These are phyloP conservation scores for Crambe crambe DNA, from an alignment of 37 sponge, comb jelly and placozoan genomes.

Conservation along the genomic window DNA sequence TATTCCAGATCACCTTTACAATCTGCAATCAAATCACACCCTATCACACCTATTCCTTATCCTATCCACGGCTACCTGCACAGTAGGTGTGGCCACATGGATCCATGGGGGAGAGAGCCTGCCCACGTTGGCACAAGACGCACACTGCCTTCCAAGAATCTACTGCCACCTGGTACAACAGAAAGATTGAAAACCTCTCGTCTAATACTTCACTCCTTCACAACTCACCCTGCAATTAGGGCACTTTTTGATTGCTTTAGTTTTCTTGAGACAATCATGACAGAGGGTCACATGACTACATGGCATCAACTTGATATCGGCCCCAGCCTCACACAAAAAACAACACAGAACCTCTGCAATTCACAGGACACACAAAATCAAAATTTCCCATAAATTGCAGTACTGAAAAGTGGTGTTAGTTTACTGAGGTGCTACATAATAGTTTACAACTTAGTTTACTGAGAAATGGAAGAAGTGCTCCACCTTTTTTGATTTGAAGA, in stretches of 20 bases:
- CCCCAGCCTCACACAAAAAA: constrained; percentile 56
- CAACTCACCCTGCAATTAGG: constrained; percentile 62
- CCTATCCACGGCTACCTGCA: background rate
- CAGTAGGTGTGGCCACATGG: constrained; percentile 26
- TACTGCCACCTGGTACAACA: background rate
- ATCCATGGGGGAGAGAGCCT: background rate
- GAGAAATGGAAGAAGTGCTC: too few relatives aligned
- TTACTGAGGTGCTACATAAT: too few relatives aligned
- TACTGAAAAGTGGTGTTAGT: background rate
- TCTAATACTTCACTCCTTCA: background rate
- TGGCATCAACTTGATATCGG: constrained; percentile 47
- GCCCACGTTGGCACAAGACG: constrained; percentile 8
- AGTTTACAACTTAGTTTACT: too few relatives aligned
- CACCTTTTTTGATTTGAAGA: too few relatives aligned
- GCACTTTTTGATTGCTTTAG: constrained; percentile 72
- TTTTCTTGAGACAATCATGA: constrained; percentile 25
- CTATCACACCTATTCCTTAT: background rate
- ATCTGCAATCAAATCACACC: background rate
- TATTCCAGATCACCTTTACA: background rate
- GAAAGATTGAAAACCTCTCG: background rate
- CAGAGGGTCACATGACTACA: constrained; percentile 74
- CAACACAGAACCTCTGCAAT: constrained; percentile 15
- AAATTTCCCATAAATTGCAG: too few relatives aligned
- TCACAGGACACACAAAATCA: too few relatives aligned
- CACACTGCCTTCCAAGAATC: background rate